A percentile compares a stretch with the other conserved stretches of the same genome.
These are phyloP conservation scores for Clunio marinus DNA, from an alignment of 2,888 invertebrate genomes.

Conservation along the genomic window DNA sequence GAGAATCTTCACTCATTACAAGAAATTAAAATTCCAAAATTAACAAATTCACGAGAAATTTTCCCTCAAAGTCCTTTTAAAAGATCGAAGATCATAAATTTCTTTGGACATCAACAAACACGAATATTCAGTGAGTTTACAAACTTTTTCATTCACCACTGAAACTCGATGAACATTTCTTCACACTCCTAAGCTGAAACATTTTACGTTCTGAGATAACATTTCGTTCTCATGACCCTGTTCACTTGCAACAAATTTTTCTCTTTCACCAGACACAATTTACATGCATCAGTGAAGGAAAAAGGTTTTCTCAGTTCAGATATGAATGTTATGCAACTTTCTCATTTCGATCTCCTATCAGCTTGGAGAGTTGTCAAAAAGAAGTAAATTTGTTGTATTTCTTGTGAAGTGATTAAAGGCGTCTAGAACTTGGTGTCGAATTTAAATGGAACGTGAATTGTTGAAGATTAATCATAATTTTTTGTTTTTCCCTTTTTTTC, in stretches of 20 bases:
- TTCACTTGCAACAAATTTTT: slow-evolving; percentile 2
- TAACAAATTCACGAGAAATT: slow-evolving; percentile 19
- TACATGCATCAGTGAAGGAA: not conserved
- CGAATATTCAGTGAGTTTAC: slow-evolving; percentile 9
- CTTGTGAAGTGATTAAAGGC: slow-evolving; percentile 35
- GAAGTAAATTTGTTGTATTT: not conserved
- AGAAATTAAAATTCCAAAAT: not conserved
- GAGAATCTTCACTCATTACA: not conserved
- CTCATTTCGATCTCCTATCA: not conserved
- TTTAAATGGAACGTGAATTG: slow-evolving; percentile 13
- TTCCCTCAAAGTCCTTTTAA: not conserved
- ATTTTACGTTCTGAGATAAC: slow-evolving; percentile 26
- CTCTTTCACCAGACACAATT: slow-evolving; percentile 3
- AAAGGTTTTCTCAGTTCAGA: not conserved
- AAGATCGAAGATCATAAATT: slow-evolving; percentile 5
- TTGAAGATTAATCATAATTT: not conserved
- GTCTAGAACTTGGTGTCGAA: slow-evolving; percentile 17
- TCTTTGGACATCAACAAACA: slow-evolving; percentile 34
- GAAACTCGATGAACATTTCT: not conserved
- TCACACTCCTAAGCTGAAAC: not conserved
- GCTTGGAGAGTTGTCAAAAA: not conserved
- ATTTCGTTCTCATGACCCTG: slow-evolving; percentile 32
- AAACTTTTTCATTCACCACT: not conserved
- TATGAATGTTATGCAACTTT: slow-evolving; percentile 10
- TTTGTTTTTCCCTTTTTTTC: not conserved